phyloP scores from a whole-genome alignment of 2,797 vertebrate species.

The Margarornis squamiger region DNA sequence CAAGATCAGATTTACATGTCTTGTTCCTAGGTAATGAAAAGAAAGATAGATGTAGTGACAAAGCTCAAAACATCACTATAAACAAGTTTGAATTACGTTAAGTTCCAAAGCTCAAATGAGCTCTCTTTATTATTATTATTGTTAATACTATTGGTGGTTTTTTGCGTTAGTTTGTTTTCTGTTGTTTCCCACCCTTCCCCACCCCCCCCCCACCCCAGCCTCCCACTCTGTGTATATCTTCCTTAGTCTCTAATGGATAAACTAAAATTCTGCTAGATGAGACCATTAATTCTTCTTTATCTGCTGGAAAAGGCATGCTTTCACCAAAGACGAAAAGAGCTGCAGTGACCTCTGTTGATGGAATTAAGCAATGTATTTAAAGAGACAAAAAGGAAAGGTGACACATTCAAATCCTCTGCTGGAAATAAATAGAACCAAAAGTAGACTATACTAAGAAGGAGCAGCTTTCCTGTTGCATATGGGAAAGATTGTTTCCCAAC shows the following conservation, averaged over 20 bases:
- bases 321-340: conserved; percentile 38
- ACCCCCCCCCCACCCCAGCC: not conserved
- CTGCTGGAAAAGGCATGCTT: not conserved
- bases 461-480: not conserved
- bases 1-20: not conserved
- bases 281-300: not conserved
- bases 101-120: not conserved
- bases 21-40: not conserved
- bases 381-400: not conserved
- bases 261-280: not conserved
- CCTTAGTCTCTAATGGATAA: not conserved
- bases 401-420: not conserved
- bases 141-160: not conserved
- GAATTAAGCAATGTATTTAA: conserved; percentile 57
- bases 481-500: not conserved
- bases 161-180: not conserved
- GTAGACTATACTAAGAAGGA: not conserved
- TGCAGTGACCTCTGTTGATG: conserved; percentile 79
- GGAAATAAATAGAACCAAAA: not conserved
- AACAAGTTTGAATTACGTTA: not conserved
- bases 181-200: not conserved
- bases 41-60: not conserved
- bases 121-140: not conserved
- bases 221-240: not conserved
- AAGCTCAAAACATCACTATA: not conserved